Conservation (phyloP, 35 echinoderm and acorn worm genomes). For the Antedon bifida region DNA sequence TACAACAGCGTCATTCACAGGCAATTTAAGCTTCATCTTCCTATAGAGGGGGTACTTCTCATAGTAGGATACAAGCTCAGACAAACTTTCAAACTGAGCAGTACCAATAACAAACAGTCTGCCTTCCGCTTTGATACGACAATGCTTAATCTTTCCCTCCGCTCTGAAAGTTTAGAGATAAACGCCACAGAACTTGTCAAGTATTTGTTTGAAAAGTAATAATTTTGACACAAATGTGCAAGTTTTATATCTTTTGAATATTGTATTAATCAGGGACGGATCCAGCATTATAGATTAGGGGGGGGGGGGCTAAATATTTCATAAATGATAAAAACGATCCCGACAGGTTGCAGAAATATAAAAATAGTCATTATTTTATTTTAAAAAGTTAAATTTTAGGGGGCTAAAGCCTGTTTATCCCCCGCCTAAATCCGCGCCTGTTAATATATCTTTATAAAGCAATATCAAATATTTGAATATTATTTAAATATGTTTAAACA, state of each 20-base stretch:
- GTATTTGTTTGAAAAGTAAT: background rate
- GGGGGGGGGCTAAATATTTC: no score
- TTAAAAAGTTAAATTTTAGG: no score
- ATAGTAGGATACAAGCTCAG: constrained; percentile 73
- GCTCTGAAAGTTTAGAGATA: constrained; percentile 45
- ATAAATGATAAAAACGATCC: no score
- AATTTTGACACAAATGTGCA: background rate
- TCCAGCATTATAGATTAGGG: no score
- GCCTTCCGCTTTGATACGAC: constrained; percentile 95
- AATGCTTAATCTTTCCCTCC: constrained; percentile 98
- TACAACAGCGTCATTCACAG: constrained; percentile 73
- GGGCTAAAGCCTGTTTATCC: no score
- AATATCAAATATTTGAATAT: no score
- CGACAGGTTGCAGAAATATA: no score
- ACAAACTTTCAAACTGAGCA: constrained; percentile 93
- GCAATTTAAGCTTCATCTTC: constrained; percentile 86
- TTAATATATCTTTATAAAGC: no score
- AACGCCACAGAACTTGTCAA: background rate
- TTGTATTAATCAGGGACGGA: no score
- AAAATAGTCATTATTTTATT: no score
- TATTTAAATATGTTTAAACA: no score
- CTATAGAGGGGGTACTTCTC: constrained; percentile 92
- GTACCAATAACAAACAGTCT: constrained; percentile 83
- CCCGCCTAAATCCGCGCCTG: no score
- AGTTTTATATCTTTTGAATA: background rate